Conservation (phyloP, 2,113 vertebrate genomes). For the Corynorhinus townsendii region DNA sequence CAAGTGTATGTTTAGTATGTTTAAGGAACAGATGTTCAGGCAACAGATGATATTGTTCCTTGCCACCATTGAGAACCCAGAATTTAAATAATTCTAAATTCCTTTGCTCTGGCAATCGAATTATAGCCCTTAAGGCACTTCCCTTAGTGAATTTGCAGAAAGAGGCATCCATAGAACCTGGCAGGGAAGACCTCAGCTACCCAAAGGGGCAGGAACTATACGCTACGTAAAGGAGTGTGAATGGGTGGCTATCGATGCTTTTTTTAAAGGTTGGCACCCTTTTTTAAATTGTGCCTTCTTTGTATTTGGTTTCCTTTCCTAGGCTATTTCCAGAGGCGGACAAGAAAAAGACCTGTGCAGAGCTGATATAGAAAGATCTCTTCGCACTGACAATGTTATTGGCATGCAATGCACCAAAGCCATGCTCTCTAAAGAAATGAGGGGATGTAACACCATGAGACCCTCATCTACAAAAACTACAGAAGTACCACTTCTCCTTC, state of each 20-base stretch:
- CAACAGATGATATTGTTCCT: neutral
- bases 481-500: conserved; percentile 72
- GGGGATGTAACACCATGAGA: conserved; percentile 39
- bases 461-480: conserved; percentile 47
- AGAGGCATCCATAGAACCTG: neutral
- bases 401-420: conserved; percentile 92
- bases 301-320: conserved; percentile 1
- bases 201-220: neutral
- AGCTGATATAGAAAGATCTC: conserved; percentile 91
- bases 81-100: neutral
- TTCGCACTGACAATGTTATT: conserved; percentile 96
- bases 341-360: conserved; percentile 95
- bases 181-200: neutral
- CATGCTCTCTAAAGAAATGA: conserved; percentile 87
- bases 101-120: neutral
- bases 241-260: neutral
- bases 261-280: neutral
- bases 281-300: neutral
- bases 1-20: neutral
- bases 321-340: conserved; percentile 97
- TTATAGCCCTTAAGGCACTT: neutral
- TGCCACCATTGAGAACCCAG: neutral
- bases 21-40: neutral
- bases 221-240: neutral
- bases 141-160: neutral